phyloP scores from a whole-genome alignment of 37 sponge, comb jelly and placozoan genomes.

The Theonella swinhoei region DNA sequence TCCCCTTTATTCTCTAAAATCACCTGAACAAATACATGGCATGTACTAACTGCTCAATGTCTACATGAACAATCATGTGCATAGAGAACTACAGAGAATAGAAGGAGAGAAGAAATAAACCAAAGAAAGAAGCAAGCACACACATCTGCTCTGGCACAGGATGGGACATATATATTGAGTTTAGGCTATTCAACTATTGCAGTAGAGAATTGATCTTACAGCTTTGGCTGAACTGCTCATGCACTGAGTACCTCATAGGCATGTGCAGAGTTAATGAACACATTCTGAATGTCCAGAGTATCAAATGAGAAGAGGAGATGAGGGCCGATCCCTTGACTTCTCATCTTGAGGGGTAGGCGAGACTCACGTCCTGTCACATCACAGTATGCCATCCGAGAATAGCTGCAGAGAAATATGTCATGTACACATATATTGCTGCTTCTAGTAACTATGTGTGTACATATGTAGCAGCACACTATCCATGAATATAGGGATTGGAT shows the following conservation, averaged over 20 bases:
- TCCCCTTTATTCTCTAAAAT: slow-evolving; percentile 92
- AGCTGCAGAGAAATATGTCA: slow-evolving; percentile 29
- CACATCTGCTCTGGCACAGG: too few species aligned
- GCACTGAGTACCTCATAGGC: slow-evolving; percentile 96
- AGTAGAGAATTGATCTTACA: too few species aligned
- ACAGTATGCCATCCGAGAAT: slow-evolving; percentile 80
- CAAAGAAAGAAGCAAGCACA: too few species aligned
- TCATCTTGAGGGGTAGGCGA: slow-evolving; percentile 88
- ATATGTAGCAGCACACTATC: neutral
- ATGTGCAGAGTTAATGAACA: slow-evolving; percentile 93
- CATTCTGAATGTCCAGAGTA: slow-evolving; percentile 92
- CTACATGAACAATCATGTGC: too few species aligned
- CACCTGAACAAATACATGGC: slow-evolving; percentile 43
- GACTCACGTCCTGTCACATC: slow-evolving; percentile 95
- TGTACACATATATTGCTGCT: too few species aligned
- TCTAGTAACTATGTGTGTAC: too few species aligned
- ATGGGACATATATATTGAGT: too few species aligned
- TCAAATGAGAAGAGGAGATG: slow-evolving; percentile 86
- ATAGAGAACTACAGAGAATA: neutral
- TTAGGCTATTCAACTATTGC: too few species aligned
- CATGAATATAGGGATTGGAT: neutral
- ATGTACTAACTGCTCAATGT: neutral
- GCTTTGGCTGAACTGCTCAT: too few species aligned
- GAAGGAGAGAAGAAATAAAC: too few species aligned
- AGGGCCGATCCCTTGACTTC: slow-evolving; percentile 93